A percentile compares a stretch with the other conserved stretches of the same genome.
These are phyloP conservation scores for Numenius arquata DNA, from an alignment of 2,113 vertebrate species.

Conservation along the genomic window DNA sequence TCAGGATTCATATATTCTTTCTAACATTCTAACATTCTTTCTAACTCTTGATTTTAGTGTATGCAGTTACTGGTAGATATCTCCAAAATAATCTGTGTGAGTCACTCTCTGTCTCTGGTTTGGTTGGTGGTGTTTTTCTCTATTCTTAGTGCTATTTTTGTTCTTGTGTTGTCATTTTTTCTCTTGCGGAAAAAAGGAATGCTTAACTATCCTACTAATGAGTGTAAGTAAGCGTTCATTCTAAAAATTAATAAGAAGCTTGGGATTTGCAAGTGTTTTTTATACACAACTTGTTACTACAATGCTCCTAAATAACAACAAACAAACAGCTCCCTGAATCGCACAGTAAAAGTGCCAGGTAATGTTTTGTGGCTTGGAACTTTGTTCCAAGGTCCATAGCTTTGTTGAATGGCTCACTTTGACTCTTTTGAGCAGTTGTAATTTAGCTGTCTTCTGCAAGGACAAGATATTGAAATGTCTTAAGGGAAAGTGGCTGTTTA, in stretches of 20 bases:
- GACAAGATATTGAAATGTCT: not conserved
- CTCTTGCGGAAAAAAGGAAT: not conserved
- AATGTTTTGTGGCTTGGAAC: not conserved
- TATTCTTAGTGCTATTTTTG: not conserved
- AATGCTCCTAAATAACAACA: not conserved
- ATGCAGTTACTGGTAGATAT: not conserved
- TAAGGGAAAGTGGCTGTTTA: not conserved
- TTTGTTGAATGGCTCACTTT: not conserved
- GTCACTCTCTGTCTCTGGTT: not conserved
- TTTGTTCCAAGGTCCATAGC: not conserved
- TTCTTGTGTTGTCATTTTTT: not conserved
- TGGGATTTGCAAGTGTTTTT: not conserved
- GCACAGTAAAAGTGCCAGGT: not conserved
- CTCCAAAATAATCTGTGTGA: rapidly evolving
- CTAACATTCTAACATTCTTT: not conserved
- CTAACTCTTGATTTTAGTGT: not conserved
- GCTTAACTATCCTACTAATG: not conserved
- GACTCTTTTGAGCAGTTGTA: not conserved
- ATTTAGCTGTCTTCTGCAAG: not conserved
- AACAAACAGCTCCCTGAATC: not conserved
- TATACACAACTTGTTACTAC: not conserved
- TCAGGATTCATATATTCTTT: not conserved
- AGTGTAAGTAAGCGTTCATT: not conserved
- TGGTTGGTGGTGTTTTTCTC: not conserved
- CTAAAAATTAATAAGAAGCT: not conserved